Conservation (phyloP, 2,888 invertebrate species). For the Dynastes tityus region DNA sequence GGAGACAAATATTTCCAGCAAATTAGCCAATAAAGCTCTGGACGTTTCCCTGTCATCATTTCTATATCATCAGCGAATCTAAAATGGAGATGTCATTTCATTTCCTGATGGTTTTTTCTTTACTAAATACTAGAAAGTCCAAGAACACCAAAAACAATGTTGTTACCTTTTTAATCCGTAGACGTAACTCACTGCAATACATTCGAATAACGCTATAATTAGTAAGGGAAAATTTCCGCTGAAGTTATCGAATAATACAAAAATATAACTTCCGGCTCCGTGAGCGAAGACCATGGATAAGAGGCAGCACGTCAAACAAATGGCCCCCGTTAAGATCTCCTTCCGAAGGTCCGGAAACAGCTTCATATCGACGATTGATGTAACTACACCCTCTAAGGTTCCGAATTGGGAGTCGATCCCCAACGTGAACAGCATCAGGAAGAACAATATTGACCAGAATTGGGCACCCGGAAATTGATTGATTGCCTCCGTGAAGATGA, state of each 20-base stretch:
- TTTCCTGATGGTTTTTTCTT: too few species aligned
- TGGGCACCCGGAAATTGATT: constrained; percentile 97
- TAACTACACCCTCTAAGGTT: constrained; percentile 95
- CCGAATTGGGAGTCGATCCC: constrained; percentile 98
- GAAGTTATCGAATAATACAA: constrained; percentile 94
- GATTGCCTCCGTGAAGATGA: constrained; percentile 98
- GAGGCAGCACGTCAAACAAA: constrained; percentile 87
- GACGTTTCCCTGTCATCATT: constrained; percentile 93
- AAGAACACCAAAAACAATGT: not conserved
- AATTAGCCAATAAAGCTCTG: constrained; percentile 91
- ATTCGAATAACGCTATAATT: constrained; percentile 94
- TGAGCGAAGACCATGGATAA: constrained; percentile 94
- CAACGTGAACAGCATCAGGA: constrained; percentile 95
- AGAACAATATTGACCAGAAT: constrained; percentile 96
- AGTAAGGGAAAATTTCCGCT: constrained; percentile 94
- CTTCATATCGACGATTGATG: constrained; percentile 96
- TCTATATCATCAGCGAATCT: constrained; percentile 96
- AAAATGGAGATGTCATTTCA: constrained; percentile 55
- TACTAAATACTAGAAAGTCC: too few species aligned
- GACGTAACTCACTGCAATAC: constrained; percentile 93
- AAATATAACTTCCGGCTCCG: constrained; percentile 94
- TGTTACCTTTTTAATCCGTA: constrained; percentile 90
- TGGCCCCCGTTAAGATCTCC: constrained; percentile 86
- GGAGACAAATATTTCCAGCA: constrained; percentile 97
- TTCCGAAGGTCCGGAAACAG: constrained; percentile 92